phyloP scores from a whole-genome alignment of 1,140 invertebrate genomes.

The Macrosteles quadrilineatus region DNA sequence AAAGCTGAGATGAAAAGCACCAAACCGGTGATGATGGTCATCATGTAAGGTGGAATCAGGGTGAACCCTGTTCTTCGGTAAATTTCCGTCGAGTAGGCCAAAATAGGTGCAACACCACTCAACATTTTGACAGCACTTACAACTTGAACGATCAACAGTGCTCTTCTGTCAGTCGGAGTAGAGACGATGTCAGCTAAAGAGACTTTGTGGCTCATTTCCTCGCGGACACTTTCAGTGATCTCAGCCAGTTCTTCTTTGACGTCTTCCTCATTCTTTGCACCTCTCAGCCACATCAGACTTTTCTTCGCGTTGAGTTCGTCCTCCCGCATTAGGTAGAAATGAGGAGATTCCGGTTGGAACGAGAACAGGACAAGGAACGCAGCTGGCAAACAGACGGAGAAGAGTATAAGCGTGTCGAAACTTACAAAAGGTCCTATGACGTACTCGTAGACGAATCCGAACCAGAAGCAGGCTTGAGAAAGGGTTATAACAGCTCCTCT shows the following conservation, averaged over 20 bases:
- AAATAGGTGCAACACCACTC: conserved; percentile 33
- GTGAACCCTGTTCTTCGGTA: conserved; percentile 19
- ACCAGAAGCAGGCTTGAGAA: conserved; percentile 71
- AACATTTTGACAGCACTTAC: conserved; percentile 28
- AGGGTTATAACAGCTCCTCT: conserved; percentile 61
- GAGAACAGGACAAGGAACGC: conserved; percentile 66
- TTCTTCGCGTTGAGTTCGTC: conserved; percentile 61
- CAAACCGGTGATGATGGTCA: conserved; percentile 33
- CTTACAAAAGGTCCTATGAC: conserved; percentile 69
- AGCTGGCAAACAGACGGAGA: conserved; percentile 60
- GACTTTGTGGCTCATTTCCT: neutral
- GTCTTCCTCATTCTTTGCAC: conserved; percentile 18
- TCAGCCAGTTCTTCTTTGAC: conserved; percentile 29
- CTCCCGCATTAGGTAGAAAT: conserved; percentile 62
- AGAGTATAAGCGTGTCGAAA: conserved; percentile 66
- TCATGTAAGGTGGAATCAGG: conserved; percentile 29
- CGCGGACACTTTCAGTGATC: conserved; percentile 27
- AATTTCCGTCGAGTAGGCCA: conserved; percentile 33
- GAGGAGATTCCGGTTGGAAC: conserved; percentile 81
- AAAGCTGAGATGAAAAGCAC: conserved; percentile 50
- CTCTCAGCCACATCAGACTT: conserved; percentile 66
- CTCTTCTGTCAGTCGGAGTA: conserved; percentile 22
- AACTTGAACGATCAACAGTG: conserved; percentile 35
- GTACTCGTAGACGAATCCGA: conserved; percentile 80
- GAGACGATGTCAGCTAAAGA: conserved; percentile 23